Evolutionary conservation across 2,113 vertebrate species (phyloP).

Genomic region (Menura novaehollandiae): DNA sequence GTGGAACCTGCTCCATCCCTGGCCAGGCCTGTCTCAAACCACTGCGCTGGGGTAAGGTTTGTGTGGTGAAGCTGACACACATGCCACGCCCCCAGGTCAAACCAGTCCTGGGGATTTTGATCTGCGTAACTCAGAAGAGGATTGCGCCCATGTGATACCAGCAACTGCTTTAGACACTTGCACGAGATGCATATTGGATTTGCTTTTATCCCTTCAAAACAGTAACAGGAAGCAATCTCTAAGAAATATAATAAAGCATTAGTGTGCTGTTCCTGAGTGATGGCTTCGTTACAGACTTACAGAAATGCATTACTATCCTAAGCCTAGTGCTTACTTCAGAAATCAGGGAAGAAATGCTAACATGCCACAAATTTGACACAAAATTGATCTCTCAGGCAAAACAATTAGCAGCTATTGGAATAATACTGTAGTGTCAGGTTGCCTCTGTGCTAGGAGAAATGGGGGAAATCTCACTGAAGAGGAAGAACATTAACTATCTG

Average conservation of each 20-base stretch:
- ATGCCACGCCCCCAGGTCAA: neutral
- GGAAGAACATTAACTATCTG: neutral
- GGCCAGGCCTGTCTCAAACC: neutral
- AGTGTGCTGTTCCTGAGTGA: neutral
- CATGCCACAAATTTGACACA: neutral
- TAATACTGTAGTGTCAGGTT: neutral
- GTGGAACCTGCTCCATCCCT: neutral
- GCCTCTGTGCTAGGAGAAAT: neutral
- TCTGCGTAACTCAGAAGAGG: neutral
- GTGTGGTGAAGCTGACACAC: neutral
- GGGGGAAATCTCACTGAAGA: neutral
- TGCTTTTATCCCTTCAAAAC: neutral
- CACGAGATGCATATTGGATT: neutral
- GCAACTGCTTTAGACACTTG: neutral
- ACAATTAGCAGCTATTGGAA: neutral
- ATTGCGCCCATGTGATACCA: neutral
- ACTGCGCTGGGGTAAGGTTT: rapidly evolving
- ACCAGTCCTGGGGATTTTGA: neutral
- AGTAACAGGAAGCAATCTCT: neutral
- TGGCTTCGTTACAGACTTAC: neutral
- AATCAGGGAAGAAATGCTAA: neutral
- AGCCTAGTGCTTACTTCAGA: neutral
- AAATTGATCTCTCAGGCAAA: neutral
- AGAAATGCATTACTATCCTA: neutral
- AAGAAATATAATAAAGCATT: neutral